Conservation (phyloP, 1,140 invertebrate genomes). For the Atta cephalotes region DNA sequence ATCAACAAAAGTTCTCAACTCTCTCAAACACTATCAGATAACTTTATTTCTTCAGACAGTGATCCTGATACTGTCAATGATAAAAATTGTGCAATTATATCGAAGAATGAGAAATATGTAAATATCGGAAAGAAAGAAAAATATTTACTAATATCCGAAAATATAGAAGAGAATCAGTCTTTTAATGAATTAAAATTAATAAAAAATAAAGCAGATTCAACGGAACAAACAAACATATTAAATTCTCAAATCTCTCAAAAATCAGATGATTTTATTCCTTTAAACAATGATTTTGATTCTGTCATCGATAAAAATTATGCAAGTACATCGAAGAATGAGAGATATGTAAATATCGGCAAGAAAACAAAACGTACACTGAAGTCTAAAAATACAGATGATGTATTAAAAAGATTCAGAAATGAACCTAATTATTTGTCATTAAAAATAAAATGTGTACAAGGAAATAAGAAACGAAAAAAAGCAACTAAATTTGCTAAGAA, state of each 20-base stretch:
- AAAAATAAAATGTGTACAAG: conserved; percentile 82
- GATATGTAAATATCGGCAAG: conserved; percentile 47
- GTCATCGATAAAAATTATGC: conserved; percentile 37
- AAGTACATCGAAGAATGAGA: conserved; percentile 38
- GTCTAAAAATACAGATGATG: background rate
- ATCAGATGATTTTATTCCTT: conserved; percentile 71
- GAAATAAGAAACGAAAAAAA: conserved; percentile 80
- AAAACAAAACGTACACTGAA: conserved; percentile 11
- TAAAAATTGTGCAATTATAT: conserved; percentile 42
- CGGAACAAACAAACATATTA: background rate
- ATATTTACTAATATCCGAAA: background rate
- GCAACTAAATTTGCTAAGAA: conserved; percentile 79
- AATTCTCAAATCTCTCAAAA: no score
- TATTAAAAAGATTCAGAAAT: conserved; percentile 28
- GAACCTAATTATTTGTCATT: conserved; percentile 78
- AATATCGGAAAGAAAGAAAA: conserved; percentile 25
- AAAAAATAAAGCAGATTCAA: conserved; percentile 33
- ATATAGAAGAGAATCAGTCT: background rate
- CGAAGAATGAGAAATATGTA: conserved; percentile 47
- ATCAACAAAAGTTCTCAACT: background rate
- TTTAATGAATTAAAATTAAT: background rate
- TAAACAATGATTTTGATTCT: conserved; percentile 56
- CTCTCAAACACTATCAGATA: conserved; percentile 22
- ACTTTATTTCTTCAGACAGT: conserved; percentile 72
- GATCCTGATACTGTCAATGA: conserved; percentile 46